Evolutionary conservation across 2,113 vertebrate species (phyloP).

Genomic region (Onychostruthus taczanowskii): DNA sequence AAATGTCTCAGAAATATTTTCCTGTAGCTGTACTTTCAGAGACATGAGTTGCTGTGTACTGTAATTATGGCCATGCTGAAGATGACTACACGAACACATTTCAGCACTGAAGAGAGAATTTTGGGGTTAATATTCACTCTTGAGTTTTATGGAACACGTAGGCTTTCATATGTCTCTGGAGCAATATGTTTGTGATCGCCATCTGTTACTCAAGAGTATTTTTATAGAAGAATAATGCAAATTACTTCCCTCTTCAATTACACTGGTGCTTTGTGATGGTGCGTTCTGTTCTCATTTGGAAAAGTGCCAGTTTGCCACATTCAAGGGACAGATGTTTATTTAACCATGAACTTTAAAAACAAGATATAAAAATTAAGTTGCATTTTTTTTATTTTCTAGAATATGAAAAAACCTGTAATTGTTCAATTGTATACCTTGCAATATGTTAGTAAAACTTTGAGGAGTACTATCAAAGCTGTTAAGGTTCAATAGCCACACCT

Average conservation of each 20-base stretch:
- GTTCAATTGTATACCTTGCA: neutral
- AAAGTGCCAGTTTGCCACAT: conserved; percentile 9
- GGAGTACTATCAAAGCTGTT: neutral
- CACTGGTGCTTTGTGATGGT: neutral
- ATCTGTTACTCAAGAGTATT: conserved; percentile 69
- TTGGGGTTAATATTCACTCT: conserved; percentile 65
- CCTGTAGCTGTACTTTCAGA: conserved; percentile 37
- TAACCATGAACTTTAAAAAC: conserved; percentile 31
- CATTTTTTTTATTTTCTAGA: neutral
- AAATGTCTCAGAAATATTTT: conserved; percentile 37
- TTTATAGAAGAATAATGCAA: conserved; percentile 71
- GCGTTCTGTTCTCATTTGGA: neutral
- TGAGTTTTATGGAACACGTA: conserved; percentile 64
- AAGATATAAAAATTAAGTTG: conserved; percentile 3
- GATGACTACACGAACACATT: conserved; percentile 36
- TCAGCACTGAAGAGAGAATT: conserved; percentile 31
- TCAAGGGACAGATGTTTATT: conserved; percentile 39
- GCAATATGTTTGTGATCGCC: conserved; percentile 67
- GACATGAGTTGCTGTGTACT: neutral
- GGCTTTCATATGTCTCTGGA: conserved; percentile 67
- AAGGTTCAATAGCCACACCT: neutral
- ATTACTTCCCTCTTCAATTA: conserved; percentile 66
- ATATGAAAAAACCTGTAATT: neutral
- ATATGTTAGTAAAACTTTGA: neutral
- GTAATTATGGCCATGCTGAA: conserved; percentile 31